Evolutionary conservation across 2,113 vertebrate genomes (phyloP).

Genomic region (Thunnus maccoyii): DNA sequence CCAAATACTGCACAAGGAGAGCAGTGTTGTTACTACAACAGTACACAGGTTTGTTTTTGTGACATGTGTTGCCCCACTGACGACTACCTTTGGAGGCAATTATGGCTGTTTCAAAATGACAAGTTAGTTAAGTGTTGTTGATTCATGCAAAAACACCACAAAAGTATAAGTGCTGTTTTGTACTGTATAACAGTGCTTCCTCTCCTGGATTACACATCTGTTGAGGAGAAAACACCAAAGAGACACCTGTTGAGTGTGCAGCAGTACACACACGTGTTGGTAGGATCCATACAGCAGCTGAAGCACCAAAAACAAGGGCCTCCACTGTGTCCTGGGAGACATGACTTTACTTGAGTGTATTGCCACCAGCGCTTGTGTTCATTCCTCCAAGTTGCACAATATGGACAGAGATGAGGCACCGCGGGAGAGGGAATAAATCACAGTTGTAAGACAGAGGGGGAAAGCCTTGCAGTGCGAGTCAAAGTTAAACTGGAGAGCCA

Average conservation of each 20-base stretch:
- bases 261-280: constrained; percentile 42
- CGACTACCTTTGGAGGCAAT: not conserved
- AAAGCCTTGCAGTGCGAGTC: constrained; percentile 19
- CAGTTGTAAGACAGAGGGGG: not conserved
- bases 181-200: not conserved
- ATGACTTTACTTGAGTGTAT: constrained; percentile 60
- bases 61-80: constrained; percentile 7
- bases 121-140: not conserved
- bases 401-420: constrained; percentile 29
- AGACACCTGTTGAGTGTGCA: constrained; percentile 68
- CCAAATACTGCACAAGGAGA: not conserved
- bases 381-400: constrained; percentile 52
- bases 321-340: constrained; percentile 60
- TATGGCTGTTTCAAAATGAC: constrained; percentile 20
- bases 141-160: not conserved
- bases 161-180: constrained; percentile 27
- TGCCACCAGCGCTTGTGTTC: constrained; percentile 32
- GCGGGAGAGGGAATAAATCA: constrained; percentile 54
- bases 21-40: constrained; percentile 1
- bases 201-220: constrained; percentile 31
- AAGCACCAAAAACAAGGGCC: constrained; percentile 59
- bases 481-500: constrained; percentile 5
- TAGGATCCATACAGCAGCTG: constrained; percentile 68
- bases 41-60: constrained; percentile 15
- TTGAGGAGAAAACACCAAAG: constrained; percentile 32